phyloP scores from a whole-genome alignment of 1,140 invertebrate genomes.

The Phocides pigmalion region DNA sequence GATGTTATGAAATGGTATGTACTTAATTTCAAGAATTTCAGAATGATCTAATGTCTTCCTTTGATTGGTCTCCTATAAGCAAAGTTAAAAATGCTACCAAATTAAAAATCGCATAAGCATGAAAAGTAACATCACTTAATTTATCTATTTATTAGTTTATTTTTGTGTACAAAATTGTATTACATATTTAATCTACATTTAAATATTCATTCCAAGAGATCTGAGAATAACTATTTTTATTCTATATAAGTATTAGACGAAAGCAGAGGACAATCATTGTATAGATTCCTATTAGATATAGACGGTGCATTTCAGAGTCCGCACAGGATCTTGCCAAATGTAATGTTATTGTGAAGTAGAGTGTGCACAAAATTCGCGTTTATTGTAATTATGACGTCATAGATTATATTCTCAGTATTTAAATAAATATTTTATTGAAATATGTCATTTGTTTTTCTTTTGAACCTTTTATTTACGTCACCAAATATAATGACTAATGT shows the following conservation, averaged over 20 bases:
- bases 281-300: slow-evolving; percentile 55
- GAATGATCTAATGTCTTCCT: no score
- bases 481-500: no score
- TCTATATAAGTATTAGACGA: slow-evolving; percentile 1
- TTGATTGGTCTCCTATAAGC: no score
- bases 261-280: slow-evolving; percentile 14
- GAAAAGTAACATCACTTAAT: neutral
- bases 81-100: neutral
- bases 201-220: slow-evolving; percentile 36
- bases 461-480: no score
- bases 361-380: slow-evolving; percentile 59
- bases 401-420: slow-evolving; percentile 67
- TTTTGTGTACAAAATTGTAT: slow-evolving; percentile 21
- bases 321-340: slow-evolving; percentile 47
- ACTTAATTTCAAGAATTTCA: no score
- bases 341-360: slow-evolving; percentile 28
- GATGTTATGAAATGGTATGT: no score
- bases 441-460: neutral
- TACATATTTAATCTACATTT: neutral
- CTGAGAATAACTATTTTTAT: slow-evolving; percentile 35
- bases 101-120: slow-evolving; percentile 5
- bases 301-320: slow-evolving; percentile 38
- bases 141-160: slow-evolving; percentile 11
- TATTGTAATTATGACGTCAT: slow-evolving; percentile 52
- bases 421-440: slow-evolving; percentile 71